Evolutionary conservation across 2,797 vertebrate species (phyloP).

Genomic region (Linurgus olivaceus): DNA sequence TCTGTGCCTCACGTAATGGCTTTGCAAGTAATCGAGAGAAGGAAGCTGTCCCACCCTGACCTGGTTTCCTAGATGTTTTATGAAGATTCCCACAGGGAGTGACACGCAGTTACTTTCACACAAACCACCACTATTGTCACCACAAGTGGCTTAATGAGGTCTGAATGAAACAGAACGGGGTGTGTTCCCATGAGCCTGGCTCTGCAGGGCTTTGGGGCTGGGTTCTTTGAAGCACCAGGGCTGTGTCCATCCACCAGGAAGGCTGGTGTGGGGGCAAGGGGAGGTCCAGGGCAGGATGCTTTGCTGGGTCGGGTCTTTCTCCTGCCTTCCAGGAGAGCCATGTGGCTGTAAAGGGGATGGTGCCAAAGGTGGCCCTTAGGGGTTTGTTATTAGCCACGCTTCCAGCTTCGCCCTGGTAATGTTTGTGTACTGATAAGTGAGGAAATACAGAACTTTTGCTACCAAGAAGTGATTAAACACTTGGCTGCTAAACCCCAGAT

Average conservation of each 20-base stretch:
- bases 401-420: background rate
- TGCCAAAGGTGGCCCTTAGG: background rate
- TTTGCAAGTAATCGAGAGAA: background rate
- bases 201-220: background rate
- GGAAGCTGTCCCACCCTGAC: slow-evolving; percentile 50
- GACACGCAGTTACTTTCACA: background rate
- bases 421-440: slow-evolving; percentile 61
- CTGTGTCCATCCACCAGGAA: accelerated
- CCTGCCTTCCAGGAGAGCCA: background rate
- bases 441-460: slow-evolving; percentile 39
- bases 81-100: background rate
- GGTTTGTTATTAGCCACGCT: background rate
- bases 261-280: accelerated
- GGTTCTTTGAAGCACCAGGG: accelerated
- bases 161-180: background rate
- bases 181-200: accelerated
- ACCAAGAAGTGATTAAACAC: slow-evolving; percentile 44
- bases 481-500: slow-evolving; percentile 42
- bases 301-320: background rate
- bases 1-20: background rate
- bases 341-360: accelerated
- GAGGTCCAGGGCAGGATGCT: background rate
- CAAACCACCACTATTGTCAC: background rate
- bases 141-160: background rate
- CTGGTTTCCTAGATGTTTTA: background rate